Conservation (phyloP, 2,888 invertebrate genomes). For the Subacronicta megacephala region DNA sequence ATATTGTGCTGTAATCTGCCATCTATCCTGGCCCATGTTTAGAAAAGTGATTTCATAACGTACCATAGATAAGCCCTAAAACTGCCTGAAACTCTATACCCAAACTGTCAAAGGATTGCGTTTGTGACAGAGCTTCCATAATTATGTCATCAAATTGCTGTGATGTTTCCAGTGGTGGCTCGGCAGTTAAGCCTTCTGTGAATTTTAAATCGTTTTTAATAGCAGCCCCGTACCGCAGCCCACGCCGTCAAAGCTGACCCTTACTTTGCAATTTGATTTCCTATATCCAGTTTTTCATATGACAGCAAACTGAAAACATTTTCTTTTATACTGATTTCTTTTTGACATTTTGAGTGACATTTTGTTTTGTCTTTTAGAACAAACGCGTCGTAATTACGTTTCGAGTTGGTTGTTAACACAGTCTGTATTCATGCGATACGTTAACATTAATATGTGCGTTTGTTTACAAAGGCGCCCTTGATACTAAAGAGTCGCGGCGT, state of each 20-base stretch:
- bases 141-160: conserved; percentile 82
- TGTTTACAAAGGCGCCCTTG: conserved; percentile 86
- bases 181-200: conserved; percentile 83
- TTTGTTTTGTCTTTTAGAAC: conserved; percentile 69
- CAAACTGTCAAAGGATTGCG: conserved; percentile 74
- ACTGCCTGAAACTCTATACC: conserved; percentile 18
- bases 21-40: too few species aligned
- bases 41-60: conserved; percentile 15
- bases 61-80: background rate
- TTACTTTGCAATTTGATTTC: conserved; percentile 75
- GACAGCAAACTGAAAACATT: conserved; percentile 46
- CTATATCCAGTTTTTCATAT: conserved; percentile 51
- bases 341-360: too few species aligned
- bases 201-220: conserved; percentile 89
- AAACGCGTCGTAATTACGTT: conserved; percentile 80
- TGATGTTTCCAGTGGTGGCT: conserved; percentile 73
- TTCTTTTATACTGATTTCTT: too few species aligned
- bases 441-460: conserved; percentile 85
- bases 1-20: too few species aligned
- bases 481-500: conserved; percentile 82
- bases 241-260: conserved; percentile 74
- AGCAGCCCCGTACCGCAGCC: conserved; percentile 65
- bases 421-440: conserved; percentile 82
- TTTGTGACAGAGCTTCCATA: conserved; percentile 77
- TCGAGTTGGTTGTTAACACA: conserved; percentile 75